These are phyloP conservation scores for Crocodylus rhombifer DNA, from an alignment of 2,797 vertebrate species.

Conservation along the genomic window DNA sequence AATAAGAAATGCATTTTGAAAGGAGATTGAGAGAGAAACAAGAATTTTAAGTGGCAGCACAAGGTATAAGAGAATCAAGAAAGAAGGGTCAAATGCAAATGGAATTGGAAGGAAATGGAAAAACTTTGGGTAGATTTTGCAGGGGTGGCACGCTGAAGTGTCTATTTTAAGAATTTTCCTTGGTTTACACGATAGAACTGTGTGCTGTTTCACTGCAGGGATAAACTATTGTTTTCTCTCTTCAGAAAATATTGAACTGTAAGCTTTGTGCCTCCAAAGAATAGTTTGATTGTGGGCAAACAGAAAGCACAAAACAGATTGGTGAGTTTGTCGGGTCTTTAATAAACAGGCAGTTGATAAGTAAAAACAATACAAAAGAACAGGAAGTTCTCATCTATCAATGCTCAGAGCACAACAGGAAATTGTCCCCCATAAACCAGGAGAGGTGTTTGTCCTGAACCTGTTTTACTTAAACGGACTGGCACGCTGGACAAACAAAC, in stretches of 20 bases:
- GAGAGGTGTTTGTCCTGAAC: constrained; percentile 57
- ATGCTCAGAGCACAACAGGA: constrained; percentile 72
- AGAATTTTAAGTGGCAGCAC: background rate
- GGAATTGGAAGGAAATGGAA: background rate
- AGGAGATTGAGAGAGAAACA: background rate
- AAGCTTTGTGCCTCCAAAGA: constrained; percentile 73
- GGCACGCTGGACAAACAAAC: constrained; percentile 49
- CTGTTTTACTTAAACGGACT: constrained; percentile 56
- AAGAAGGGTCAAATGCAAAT: background rate
- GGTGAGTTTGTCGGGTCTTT: constrained; percentile 69
- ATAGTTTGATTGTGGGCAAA: constrained; percentile 55
- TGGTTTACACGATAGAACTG: background rate
- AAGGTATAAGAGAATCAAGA: background rate
- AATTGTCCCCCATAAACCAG: constrained; percentile 77
- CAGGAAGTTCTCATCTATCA: constrained; percentile 78
- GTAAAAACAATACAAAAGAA: constrained; percentile 77
- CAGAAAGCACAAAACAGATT: constrained; percentile 57
- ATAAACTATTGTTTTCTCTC: constrained; percentile 22
- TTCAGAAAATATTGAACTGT: constrained; percentile 30
- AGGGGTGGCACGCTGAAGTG: background rate
- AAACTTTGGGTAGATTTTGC: background rate
- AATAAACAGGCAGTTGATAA: constrained; percentile 81
- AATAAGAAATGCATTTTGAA: background rate
- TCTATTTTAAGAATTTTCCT: background rate
- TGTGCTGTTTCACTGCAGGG: background rate